These are phyloP conservation scores for human (Homo sapiens) DNA, from an alignment of 2,113 vertebrate genomes.

Conservation along the genomic window GRCh38 chr20:36807501-36808000, in stretches of 20 bases:
- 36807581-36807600: neutral
- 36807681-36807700: neutral
- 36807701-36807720: neutral
- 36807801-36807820: neutral
- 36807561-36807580: neutral
- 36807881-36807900: too few species aligned
- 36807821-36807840: neutral
- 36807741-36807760: neutral
- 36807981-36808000: too few species aligned
- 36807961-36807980: too few species aligned
- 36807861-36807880: too few species aligned
- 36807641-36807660: neutral
- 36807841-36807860: too few species aligned
- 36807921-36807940: too few species aligned
- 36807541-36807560: fast-evolving
- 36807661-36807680: neutral
- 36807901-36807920: too few species aligned
- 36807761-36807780: too few species aligned
- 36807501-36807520: neutral
- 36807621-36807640: neutral
- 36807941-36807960: too few species aligned
- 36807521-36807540: too few species aligned
- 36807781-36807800: too few species aligned
- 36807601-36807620: neutral
- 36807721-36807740: neutral